Conservation (phyloP, 2,797 vertebrate genomes). For the Brachyalestes nurse region DNA sequence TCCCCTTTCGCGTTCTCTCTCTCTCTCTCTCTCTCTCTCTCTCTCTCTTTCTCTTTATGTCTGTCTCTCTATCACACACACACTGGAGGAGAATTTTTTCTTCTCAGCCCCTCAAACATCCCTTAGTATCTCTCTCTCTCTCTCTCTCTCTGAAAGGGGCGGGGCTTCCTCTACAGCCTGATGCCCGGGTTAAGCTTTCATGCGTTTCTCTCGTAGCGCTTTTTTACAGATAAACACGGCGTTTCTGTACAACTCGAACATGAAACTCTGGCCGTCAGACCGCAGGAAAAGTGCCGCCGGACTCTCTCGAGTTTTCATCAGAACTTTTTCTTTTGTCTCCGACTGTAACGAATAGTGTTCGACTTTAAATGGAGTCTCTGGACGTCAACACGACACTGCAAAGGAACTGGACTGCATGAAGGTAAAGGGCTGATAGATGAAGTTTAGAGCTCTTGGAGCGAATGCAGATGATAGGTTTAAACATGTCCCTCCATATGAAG, state of each 20-base stretch:
- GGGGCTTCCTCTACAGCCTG: conserved; percentile 40
- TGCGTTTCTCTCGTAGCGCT: conserved; percentile 69
- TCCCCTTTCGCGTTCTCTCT: not conserved
- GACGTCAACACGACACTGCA: conserved; percentile 37
- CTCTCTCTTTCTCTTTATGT: not conserved
- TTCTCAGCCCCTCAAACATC: conserved; percentile 50
- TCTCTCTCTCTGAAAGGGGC: conserved; percentile 38
- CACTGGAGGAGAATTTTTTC: too few relatives aligned
- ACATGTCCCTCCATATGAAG: not conserved
- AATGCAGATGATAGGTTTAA: not conserved
- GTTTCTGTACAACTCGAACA: conserved; percentile 34
- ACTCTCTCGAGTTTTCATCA: not conserved
- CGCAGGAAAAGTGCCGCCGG: conserved; percentile 20
- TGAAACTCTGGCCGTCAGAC: conserved; percentile 44
- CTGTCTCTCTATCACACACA: too few relatives aligned
- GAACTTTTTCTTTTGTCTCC: not conserved
- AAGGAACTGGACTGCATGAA: conserved; percentile 47
- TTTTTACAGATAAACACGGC: conserved; percentile 44
- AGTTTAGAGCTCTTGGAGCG: not conserved
- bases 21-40: not conserved
- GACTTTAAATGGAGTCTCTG: conserved; percentile 38
- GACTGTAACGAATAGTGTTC: conserved; percentile 2
- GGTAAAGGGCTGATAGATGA: conserved; percentile 50
- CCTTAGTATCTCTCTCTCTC: conserved; percentile 9
- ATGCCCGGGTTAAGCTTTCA: conserved; percentile 39